A percentile compares a stretch with the other conserved stretches of the same genome.
These are phyloP conservation scores for Triplophysa rosa DNA, from an alignment of 2,113 vertebrate genomes.

Conservation along the genomic window DNA sequence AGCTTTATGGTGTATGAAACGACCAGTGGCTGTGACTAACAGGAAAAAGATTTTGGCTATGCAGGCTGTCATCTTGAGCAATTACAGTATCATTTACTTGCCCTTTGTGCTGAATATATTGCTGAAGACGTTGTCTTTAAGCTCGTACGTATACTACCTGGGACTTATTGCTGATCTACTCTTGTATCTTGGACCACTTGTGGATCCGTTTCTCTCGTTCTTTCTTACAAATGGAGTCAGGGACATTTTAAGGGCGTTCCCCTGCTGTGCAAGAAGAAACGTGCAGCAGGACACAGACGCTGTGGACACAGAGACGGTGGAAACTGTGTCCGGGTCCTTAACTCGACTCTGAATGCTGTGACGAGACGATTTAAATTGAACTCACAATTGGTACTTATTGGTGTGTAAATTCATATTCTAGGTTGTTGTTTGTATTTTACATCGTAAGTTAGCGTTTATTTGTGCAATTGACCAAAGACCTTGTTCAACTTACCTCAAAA, in stretches of 20 bases:
- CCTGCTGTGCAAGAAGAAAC: conserved; percentile 50
- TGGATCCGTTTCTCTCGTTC: conserved; percentile 69
- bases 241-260: conserved; percentile 60
- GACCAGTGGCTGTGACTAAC: conserved; percentile 40
- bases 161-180: conserved; percentile 60
- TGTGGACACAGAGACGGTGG: conserved; percentile 37
- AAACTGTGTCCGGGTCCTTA: conserved; percentile 58
- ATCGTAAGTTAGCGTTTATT: background rate
- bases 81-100: conserved; percentile 66
- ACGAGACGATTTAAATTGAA: background rate
- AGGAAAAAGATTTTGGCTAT: conserved; percentile 57
- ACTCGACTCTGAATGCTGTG: conserved; percentile 15
- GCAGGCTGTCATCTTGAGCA: conserved; percentile 55
- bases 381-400: background rate
- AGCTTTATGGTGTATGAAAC: conserved; percentile 56
- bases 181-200: conserved; percentile 66
- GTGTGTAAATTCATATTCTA: background rate
- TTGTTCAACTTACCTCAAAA: background rate
- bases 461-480: background rate
- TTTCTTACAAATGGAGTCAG: conserved; percentile 62
- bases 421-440: background rate
- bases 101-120: conserved; percentile 66
- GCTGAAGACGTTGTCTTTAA: conserved; percentile 58
- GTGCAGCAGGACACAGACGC: background rate
- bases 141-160: conserved; percentile 52